Evolutionary conservation across 2,113 vertebrate genomes (phyloP).

Genomic region (Leucoraja erinaceus): DNA sequence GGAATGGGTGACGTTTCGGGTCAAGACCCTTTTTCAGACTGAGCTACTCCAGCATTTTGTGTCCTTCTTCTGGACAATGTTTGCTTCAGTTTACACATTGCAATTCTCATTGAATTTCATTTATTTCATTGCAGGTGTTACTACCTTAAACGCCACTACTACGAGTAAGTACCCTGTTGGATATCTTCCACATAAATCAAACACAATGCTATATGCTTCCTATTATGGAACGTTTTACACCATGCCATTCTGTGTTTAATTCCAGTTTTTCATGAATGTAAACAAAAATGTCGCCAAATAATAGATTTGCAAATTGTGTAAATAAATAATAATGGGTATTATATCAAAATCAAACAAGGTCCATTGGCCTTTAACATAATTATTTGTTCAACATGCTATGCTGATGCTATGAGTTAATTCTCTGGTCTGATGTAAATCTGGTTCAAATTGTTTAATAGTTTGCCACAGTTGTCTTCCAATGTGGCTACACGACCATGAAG

Average conservation of each 20-base stretch:
- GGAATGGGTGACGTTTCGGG: no score
- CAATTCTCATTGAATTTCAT: not conserved
- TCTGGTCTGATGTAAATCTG: no score
- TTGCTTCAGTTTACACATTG: not conserved
- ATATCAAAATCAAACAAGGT: no score
- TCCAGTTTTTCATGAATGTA: not conserved
- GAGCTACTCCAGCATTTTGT: no score
- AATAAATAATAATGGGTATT: no score
- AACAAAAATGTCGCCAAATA: not conserved
- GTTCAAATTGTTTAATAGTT: not conserved
- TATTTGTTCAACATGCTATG: not conserved
- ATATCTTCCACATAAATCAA: not conserved
- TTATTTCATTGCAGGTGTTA: not conserved
- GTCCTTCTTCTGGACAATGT: not conserved
- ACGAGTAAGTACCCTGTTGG: not conserved
- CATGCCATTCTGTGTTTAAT: not conserved
- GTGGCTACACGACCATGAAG: not conserved
- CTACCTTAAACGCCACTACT: not conserved
- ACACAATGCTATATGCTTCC: not conserved
- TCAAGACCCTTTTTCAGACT: no score
- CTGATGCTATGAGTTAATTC: no score
- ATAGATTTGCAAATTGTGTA: not conserved
- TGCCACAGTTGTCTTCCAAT: not conserved
- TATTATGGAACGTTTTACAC: not conserved
- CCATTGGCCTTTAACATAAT: not conserved